Evolutionary conservation across 2,888 invertebrate genomes (phyloP), one percentile per base, ranked within the genome.

Genomic region (Dicycla oo): DNA sequence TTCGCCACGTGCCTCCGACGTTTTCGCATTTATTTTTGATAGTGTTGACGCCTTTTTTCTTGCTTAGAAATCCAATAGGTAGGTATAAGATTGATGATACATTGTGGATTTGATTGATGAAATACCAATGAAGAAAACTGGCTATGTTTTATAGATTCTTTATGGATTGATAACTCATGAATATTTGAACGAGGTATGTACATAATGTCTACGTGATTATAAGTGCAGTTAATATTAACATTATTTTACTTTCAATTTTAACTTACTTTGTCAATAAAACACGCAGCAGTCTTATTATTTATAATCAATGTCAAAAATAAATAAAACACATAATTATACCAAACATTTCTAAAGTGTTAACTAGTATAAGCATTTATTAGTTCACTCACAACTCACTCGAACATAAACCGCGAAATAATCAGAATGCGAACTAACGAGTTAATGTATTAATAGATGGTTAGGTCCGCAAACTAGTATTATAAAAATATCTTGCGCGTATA

Each of bases 401-500:
- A 70, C 68, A n/a, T 40, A 67, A 69, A 69, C 63, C 34, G 26
- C 69, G 47, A 51, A 75, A 61, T 68, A 74, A 78, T 83, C 75
- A 71, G 84, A 73, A 69, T 83, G 73, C 57, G 3, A 73, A 79
- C 53, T 38, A 75, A 78, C 78, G 40, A 67, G 56, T 53, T 77
- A 81, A 66, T 60, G 57, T 69, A 73, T 69, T 66, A 49, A 75
- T 66, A 79, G 64, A 62, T 65, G 62, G 66, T 70, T 82, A 69
- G 60, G 62, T 66, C 69, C 47, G 69, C 68, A 77, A 80, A 82
- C 73, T 57, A 64, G 69, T 75, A 66, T 73, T 69, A 81, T 78
- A 75, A 80, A 85, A 77, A 84, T 84, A 81, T 69, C 77, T 80
- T 77, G 76, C 80, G 58, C 69, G 83, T 76, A 11, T 65, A 58